Conservation (phyloP, 2,113 vertebrate genomes). For the Glaucidium brasilianum region DNA sequence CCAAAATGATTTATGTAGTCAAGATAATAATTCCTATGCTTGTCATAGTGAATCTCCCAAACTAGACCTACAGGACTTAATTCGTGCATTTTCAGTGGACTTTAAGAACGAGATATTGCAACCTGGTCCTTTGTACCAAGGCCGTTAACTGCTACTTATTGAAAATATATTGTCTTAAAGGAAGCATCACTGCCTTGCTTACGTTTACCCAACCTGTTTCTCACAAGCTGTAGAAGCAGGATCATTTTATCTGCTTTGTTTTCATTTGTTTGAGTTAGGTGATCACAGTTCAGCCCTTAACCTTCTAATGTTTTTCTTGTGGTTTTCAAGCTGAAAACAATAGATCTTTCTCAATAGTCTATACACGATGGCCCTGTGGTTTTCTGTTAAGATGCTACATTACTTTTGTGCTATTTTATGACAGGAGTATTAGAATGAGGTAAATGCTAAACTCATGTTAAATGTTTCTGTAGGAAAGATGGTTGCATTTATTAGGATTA, state of each 20-base stretch:
- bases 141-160: neutral
- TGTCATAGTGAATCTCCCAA: neutral
- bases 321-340: neutral
- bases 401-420: constrained; percentile 37
- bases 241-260: neutral
- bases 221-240: neutral
- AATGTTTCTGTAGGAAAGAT: constrained; percentile 47
- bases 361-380: neutral
- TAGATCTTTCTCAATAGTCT: neutral
- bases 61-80: neutral
- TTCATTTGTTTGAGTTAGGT: neutral
- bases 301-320: neutral
- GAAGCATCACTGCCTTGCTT: neutral
- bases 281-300: neutral
- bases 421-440: constrained; percentile 7
- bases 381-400: constrained; percentile 17
- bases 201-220: neutral
- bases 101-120: neutral
- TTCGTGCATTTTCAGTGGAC: neutral
- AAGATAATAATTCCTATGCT: neutral
- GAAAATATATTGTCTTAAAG: neutral
- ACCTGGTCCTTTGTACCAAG: neutral
- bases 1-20: neutral
- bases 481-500: constrained; percentile 63
- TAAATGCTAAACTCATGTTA: constrained; percentile 44